A percentile compares a stretch with the other conserved stretches of the same genome.
Conservation (phyloP, 2,797 vertebrate genomes). For the Buceros bicornis region DNA sequence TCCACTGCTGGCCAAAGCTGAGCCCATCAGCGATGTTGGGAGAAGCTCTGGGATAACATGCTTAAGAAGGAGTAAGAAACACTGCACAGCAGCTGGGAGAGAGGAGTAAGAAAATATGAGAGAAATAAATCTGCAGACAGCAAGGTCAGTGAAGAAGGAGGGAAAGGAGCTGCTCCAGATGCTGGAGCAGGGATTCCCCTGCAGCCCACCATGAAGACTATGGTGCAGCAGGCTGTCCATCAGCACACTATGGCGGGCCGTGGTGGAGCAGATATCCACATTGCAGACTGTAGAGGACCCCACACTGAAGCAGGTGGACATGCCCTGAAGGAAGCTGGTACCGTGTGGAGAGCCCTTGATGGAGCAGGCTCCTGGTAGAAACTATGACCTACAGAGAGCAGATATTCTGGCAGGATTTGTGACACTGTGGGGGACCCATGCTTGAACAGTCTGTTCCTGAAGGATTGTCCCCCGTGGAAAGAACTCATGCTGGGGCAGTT, state of each 20-base stretch:
- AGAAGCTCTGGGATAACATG: background rate
- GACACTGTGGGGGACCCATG: fast-evolving
- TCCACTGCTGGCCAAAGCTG: background rate
- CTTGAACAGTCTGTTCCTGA: background rate
- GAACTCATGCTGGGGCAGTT: background rate
- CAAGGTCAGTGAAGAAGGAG: background rate
- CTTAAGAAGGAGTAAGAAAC: background rate
- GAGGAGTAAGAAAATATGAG: background rate
- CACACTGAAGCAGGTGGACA: fast-evolving
- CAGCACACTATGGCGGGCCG: background rate
- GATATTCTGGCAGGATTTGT: background rate
- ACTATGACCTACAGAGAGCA: background rate
- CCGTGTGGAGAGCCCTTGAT: fast-evolving
- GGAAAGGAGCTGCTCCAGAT: background rate
- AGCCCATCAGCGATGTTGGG: background rate
- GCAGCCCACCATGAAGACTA: fast-evolving
- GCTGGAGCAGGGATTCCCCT: background rate
- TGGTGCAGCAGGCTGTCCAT: background rate
- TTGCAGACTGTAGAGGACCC: background rate
- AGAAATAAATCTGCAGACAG: background rate
- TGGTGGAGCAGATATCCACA: background rate
- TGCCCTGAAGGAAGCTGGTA: background rate
- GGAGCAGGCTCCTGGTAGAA: background rate
- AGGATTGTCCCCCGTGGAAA: background rate
- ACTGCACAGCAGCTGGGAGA: background rate